Evolutionary conservation across 2,113 vertebrate genomes (phyloP).

Genomic region (Corvus cornix): DNA sequence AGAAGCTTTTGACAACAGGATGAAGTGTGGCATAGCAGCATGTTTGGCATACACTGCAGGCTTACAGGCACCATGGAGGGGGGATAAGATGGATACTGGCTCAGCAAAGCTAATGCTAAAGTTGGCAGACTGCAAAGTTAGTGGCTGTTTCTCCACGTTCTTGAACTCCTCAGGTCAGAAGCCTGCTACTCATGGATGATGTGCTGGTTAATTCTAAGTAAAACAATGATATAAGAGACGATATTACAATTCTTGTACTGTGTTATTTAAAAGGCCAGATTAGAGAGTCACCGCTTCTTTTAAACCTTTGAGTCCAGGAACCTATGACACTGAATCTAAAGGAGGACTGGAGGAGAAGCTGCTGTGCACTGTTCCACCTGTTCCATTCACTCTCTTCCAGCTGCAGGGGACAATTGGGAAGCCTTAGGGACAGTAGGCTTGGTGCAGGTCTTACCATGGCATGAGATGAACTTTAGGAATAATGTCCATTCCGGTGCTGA

Average conservation of each 20-base stretch:
- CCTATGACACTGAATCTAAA: not conserved
- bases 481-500: not conserved
- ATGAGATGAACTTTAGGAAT: not conserved
- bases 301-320: not conserved
- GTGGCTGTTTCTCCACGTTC: not conserved
- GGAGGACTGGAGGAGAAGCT: not conserved
- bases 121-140: not conserved
- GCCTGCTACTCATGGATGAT: not conserved
- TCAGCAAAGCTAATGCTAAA: not conserved
- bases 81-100: not conserved
- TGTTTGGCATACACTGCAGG: not conserved
- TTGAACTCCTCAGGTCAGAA: not conserved
- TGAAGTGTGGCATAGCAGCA: not conserved
- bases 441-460: not conserved
- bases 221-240: not conserved
- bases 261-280: not conserved
- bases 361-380: not conserved
- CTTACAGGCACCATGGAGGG: not conserved
- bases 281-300: not conserved
- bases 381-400: not conserved
- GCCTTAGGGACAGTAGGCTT: not conserved
- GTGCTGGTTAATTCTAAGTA: not conserved
- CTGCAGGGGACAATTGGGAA: not conserved
- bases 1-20: not conserved
- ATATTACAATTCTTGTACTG: not conserved